Conservation (phyloP, 2,797 vertebrate species). For the Prunella strophiata region DNA sequence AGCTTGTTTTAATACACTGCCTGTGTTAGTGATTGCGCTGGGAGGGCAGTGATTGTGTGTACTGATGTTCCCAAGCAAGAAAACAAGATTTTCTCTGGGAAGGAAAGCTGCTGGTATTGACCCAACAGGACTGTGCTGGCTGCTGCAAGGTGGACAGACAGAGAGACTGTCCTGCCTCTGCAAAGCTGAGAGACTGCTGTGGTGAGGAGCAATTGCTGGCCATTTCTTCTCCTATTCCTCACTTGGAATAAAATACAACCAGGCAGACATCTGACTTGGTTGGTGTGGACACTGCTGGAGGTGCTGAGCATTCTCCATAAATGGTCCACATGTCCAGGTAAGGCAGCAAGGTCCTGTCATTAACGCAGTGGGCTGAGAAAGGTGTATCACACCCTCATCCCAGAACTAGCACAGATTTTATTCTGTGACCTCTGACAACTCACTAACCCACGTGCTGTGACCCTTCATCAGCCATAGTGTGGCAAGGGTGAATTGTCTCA, state of each 20-base stretch:
- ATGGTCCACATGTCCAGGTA: rapidly evolving
- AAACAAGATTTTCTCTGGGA: background rate
- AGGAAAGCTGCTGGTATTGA: background rate
- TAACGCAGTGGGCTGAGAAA: background rate
- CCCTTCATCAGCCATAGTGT: background rate
- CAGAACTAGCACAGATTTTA: background rate
- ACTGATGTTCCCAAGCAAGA: rapidly evolving
- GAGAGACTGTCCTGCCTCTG: background rate
- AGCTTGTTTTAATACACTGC: background rate
- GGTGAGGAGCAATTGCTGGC: background rate
- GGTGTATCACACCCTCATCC: background rate
- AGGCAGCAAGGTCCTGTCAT: background rate
- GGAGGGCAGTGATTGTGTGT: rapidly evolving
- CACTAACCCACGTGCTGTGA: background rate
- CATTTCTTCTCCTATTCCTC: background rate
- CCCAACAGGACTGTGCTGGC: rapidly evolving
- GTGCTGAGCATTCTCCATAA: background rate
- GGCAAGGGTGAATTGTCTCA: background rate
- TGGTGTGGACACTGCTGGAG: background rate
- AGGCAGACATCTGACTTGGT: background rate
- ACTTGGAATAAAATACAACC: background rate
- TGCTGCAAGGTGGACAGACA: rapidly evolving
- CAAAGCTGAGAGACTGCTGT: rapidly evolving
- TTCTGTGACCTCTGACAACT: background rate
- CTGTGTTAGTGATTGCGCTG: background rate